Percentiles rank a stretch among this genome's conserved stretches.
These are phyloP conservation scores for Cosmopolites sordidus DNA, from an alignment of 2,888 invertebrate species.

Conservation along the genomic window DNA sequence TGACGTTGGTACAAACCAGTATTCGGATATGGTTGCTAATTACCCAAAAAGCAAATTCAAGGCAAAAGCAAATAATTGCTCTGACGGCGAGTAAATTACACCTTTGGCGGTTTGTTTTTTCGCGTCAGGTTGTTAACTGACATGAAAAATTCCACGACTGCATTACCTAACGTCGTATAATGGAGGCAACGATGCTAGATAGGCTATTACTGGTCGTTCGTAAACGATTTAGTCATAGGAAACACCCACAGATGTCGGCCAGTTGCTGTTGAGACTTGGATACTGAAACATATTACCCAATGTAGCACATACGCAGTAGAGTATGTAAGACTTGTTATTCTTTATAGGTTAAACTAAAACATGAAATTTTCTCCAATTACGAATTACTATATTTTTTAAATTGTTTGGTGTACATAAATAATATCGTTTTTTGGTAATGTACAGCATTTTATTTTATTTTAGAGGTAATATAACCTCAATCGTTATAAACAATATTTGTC, in stretches of 20 bases:
- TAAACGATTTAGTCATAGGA: not conserved
- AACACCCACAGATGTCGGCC: not conserved
- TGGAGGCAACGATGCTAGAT: not conserved
- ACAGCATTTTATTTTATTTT: no score
- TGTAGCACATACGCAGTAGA: no score
- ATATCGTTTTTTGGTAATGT: no score
- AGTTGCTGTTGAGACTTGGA: not conserved
- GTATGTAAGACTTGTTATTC: no score
- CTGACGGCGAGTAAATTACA: not conserved
- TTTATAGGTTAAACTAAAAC: no score
- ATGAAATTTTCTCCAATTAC: no score
- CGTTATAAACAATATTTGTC: no score
- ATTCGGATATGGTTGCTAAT: not conserved
- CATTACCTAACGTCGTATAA: not conserved
- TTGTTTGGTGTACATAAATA: no score
- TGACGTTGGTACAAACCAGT: no score
- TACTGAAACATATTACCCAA: no score
- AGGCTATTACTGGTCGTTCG: not conserved
- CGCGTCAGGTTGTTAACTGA: not conserved
- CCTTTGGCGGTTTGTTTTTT: not conserved
- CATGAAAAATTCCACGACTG: not conserved
- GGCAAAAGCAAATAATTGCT: not conserved
- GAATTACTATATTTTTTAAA: no score
- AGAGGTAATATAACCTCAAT: no score
- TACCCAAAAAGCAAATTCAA: constrained; percentile 7